Base-by-base conservation (phyloP, 2,888 invertebrate species). In the Sycophila texana region DNA sequence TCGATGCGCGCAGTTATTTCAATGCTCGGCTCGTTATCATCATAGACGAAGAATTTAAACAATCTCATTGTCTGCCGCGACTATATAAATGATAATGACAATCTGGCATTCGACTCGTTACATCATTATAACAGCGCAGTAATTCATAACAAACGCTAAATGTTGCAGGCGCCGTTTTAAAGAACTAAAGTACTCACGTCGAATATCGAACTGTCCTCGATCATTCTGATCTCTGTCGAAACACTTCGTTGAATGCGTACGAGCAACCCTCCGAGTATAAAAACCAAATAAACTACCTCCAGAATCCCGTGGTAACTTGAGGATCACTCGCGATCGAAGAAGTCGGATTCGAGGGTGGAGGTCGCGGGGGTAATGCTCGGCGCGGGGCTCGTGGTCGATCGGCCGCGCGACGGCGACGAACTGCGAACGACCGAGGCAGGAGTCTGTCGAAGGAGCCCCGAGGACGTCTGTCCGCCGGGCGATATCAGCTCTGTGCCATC, bases 401-500 rank as follows among this genome's bases (percentile, higher is more conserved):
- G 65, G 30, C 3, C 49, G 53, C 70, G 58, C 74, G 65, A 20
- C 58, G 66, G 51, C 60, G 65, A 22, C 49, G 71, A 72, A 77
- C 81, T 78, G 74, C 77, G 68, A 81, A 71, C 68, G 76, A 68
- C 67, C 79, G 39, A 39, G 39, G 39, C 39, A 82, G 74, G 74
- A 79, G 67, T 57, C 39, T 39, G 39, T 10, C 74, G 60, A 80
- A 77, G 79, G 66, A 79, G 67, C 30, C 74, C 16, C 73, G 82
- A 80, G 76, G 76, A 74, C 66, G 81, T 81, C 77, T 77, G 81
- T 83, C 81, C 77, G 49, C 30, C 58, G 4, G 14, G 81, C 78
- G 84, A 83, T 85, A 84, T 84, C 84, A 82, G 84, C 83, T 83
- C 86, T 87, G 90, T 89, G 86, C 89, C 90, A 90, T 85, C 86